Evolutionary conservation across 1,140 invertebrate species (phyloP), one percentile per base, ranked within the genome.

Genomic region (Elysia chlorotica): DNA sequence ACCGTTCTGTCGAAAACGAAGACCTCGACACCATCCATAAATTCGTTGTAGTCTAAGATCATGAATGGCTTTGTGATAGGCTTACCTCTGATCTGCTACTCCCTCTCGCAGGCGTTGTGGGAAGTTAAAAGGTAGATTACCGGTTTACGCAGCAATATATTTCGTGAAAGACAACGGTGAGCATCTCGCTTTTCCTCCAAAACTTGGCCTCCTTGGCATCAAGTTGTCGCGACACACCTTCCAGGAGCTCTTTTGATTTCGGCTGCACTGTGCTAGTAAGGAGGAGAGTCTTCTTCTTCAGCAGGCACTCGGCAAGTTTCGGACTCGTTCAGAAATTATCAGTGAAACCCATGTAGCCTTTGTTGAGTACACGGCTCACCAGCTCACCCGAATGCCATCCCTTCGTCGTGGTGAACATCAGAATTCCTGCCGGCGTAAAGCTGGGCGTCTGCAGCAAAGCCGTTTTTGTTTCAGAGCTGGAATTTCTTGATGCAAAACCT

Each of bases 401-500:
- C 67, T 25, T 74, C 73, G 6, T 74, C 65, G n/a, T 37, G 23
- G 17, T 37, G 33, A 10, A 38, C 54, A 23, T 73, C 65, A 65
- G 59, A 54, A 28, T 76, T 65, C 38, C 56, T 76, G n/a, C 74
- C 74, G 25, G 65, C 65, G 65, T 76, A 68, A 14, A 75, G 30
- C 21, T 74, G 54, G 10, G 63, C 41, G 31, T 62, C 48, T 2
- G 33, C 5, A 19, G 65, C 71, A n/a, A n/a, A n/a, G n/a, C n/a
- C n/a, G n/a, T n/a, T n/a, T n/a, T n/a, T n/a, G n/a, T n/a, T n/a
- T n/a, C n/a, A 75, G 10, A 78, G 59, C 38, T 61, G 71, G 21
- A 71, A 76, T 33, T 75, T 73, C 48, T 78, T 76, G 23, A 78
- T 71, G 2, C 70, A 69, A 63, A 78, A 63, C 19, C 61, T 4